Conservation (phyloP, 2,888 invertebrate genomes). For the Leucophenga maculata region DNA sequence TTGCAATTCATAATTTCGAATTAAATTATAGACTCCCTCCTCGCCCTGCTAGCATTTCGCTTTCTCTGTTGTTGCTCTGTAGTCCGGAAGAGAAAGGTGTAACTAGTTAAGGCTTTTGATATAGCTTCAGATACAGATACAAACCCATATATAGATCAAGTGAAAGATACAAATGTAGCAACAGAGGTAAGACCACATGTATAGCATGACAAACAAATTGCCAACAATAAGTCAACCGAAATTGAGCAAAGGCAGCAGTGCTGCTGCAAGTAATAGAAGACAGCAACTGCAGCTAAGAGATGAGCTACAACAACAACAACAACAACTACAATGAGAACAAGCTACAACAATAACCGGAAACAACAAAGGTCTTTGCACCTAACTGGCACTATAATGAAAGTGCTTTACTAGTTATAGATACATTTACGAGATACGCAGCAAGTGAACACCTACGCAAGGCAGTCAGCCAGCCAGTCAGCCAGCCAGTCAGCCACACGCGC, state of each 20-base stretch:
- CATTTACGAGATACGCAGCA: conserved; percentile 5
- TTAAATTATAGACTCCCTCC: too few relatives aligned
- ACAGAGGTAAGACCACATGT: conserved; percentile 32
- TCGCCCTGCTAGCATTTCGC: too few relatives aligned
- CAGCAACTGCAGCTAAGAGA: not conserved
- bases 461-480: not conserved
- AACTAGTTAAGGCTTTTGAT: too few relatives aligned
- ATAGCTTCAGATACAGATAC: too few relatives aligned
- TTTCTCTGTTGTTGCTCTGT: too few relatives aligned
- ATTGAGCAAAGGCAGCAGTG: conserved; percentile 45
- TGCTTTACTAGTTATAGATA: conserved; percentile 1
- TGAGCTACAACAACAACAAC: not conserved
- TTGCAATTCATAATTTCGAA: too few relatives aligned
- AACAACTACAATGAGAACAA: not conserved
- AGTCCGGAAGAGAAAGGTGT: too few relatives aligned
- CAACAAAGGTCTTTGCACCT: conserved; percentile 6
- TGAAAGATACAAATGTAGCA: too few relatives aligned
- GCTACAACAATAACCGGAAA: not conserved
- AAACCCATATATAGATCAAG: too few relatives aligned
- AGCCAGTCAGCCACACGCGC: conserved; percentile 39
- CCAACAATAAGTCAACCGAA: conserved; percentile 56
- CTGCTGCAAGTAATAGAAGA: not conserved
- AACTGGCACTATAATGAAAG: conserved; percentile 1
- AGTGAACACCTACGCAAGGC: not conserved
- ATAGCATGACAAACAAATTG: conserved; percentile 49